phyloP scores from a whole-genome alignment of 2,888 invertebrate genomes.

The Oscheius myriophilus region DNA sequence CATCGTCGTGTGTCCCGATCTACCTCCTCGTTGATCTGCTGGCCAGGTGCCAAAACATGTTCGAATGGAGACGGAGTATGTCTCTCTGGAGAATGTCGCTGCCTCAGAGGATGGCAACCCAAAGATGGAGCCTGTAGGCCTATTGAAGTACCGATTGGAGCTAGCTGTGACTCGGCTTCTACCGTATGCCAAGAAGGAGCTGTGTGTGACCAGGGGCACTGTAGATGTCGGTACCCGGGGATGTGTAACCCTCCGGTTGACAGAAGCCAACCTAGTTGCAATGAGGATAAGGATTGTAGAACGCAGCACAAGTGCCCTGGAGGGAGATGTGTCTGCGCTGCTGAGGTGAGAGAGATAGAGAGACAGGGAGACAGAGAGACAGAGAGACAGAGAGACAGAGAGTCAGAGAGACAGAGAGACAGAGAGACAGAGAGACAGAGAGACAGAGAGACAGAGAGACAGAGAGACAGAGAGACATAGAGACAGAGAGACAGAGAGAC shows the following conservation, averaged over 20 bases:
- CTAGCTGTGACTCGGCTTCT: constrained; percentile 31
- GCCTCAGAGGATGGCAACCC: constrained; percentile 43
- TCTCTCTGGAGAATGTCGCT: constrained; percentile 53
- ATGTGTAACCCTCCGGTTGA: constrained; percentile 29
- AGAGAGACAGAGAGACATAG: not conserved
- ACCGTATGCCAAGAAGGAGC: constrained; percentile 28
- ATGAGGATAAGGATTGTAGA: constrained; percentile 10
- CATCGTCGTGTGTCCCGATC: constrained; percentile 20
- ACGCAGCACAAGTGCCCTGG: constrained; percentile 33
- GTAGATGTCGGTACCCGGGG: constrained; percentile 31
- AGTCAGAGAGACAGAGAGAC: no score
- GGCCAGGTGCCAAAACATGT: constrained; percentile 49
- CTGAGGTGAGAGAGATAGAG: constrained; percentile 10
- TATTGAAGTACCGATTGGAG: constrained; percentile 31
- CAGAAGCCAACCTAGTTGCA: constrained; percentile 26
- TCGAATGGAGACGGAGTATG: constrained; percentile 55
- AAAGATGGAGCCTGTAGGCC: constrained; percentile 40
- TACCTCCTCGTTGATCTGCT: constrained; percentile 36
- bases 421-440: no score
- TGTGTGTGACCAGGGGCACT: constrained; percentile 32
- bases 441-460: not conserved
- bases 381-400: not conserved
- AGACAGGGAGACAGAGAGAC: no score
- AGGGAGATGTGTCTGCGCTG: constrained; percentile 44
- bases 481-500: no score